Percentiles rank a stretch among this genome's conserved stretches.
Evolutionary conservation across 1,140 invertebrate genomes (phyloP).

Genomic region (Tribolium madens): DNA sequence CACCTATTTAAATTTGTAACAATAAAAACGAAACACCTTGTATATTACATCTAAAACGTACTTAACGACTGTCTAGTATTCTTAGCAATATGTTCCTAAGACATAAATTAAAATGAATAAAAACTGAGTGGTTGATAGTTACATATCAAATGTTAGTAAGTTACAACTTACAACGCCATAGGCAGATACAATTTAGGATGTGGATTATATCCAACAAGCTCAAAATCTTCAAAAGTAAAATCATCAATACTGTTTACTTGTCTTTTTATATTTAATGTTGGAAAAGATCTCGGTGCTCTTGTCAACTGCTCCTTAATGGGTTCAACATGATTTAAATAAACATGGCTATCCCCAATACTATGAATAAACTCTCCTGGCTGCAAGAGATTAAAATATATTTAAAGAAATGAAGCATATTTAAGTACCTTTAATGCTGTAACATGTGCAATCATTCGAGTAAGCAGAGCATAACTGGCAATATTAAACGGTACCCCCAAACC

Average conservation of each 20-base stretch:
- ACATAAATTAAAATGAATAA: no score
- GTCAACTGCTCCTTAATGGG: slow-evolving; percentile 87
- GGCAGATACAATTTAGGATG: slow-evolving; percentile 93
- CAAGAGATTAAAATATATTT: background rate
- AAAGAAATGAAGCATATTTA: background rate
- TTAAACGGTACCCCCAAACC: slow-evolving; percentile 99
- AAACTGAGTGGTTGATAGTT: no score
- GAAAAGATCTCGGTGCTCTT: slow-evolving; percentile 86
- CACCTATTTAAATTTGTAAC: no score
- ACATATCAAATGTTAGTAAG: no score
- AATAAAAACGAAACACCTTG: no score
- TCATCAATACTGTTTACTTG: slow-evolving; percentile 86
- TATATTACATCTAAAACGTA: no score
- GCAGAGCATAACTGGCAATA: slow-evolving; percentile 95
- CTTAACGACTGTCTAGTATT: no score
- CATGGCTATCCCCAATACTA: slow-evolving; percentile 96
- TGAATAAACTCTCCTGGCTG: slow-evolving; percentile 96
- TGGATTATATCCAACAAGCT: slow-evolving; percentile 89
- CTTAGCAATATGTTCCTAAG: no score
- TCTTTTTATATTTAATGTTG: slow-evolving; percentile 81
- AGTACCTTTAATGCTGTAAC: slow-evolving; percentile 85
- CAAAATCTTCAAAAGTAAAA: slow-evolving; percentile 91
- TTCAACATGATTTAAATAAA: slow-evolving; percentile 94
- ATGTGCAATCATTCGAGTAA: slow-evolving; percentile 97
- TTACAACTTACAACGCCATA: slow-evolving; percentile 98